Evolutionary conservation across 2,797 vertebrate genomes (phyloP).

Genomic region (Paguma larvata): DNA sequence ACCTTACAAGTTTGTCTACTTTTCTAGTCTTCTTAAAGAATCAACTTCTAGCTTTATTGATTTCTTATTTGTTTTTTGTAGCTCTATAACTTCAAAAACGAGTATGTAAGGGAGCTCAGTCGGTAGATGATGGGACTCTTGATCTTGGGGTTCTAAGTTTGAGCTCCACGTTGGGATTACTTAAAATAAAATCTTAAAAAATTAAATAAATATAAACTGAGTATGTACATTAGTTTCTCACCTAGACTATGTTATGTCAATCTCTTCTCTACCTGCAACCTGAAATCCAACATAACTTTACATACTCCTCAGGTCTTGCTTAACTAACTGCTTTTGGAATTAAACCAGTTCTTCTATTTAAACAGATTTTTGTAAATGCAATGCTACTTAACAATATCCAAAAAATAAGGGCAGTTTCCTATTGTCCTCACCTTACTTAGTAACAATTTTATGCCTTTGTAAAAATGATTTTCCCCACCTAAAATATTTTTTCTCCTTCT

Average conservation of each 20-base stretch:
- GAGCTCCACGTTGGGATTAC: not conserved
- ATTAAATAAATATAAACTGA: not conserved
- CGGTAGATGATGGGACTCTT: not conserved
- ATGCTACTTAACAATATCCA: not conserved
- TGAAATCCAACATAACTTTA: constrained; percentile 10
- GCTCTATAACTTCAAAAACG: not conserved
- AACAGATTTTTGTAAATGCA: constrained; percentile 39
- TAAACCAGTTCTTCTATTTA: constrained; percentile 27
- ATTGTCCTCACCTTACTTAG: constrained; percentile 5
- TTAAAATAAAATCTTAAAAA: not conserved
- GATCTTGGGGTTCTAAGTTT: not conserved
- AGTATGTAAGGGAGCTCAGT: not conserved
- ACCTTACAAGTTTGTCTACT: not conserved
- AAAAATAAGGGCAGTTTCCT: not conserved
- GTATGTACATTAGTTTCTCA: not conserved
- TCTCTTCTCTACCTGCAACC: not conserved
- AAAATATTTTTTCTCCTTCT: constrained; percentile 25
- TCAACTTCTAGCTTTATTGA: constrained; percentile 28
- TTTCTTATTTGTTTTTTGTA: constrained; percentile 53
- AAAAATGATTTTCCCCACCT: constrained; percentile 12
- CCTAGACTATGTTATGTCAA: not conserved
- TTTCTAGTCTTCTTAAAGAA: constrained; percentile 53
- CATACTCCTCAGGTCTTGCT: not conserved
- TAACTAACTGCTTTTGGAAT: constrained; percentile 6
- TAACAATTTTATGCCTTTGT: not conserved